Base-by-base conservation (phyloP, 2,888 invertebrate genomes). In the Drosophila picticornis region DNA sequence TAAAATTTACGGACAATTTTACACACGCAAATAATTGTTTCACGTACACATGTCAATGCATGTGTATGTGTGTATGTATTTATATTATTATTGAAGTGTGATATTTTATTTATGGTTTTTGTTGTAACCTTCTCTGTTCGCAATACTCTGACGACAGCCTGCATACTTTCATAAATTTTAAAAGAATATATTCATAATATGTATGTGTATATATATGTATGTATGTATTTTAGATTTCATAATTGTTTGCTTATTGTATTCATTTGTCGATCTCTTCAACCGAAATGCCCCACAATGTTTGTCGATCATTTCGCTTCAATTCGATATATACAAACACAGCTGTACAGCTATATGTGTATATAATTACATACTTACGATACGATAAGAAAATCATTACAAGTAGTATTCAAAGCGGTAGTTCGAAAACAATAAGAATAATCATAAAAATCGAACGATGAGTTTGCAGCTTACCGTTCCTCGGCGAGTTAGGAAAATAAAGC, bases 1-100 rank as follows among this genome's bases (percentile, higher is more conserved):
- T 91, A 89, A 91, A 91, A 91, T 79, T 85, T 92, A 91, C 92
- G 92, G 92, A 92, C 92, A 92, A 91, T 91, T 90, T 90, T 84
- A 86, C 85, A 90, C 81, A 91, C 81, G 53, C 74, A 73, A 80
- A 81, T 87, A 70, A 77, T 66, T 27, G 31, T 74, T 31, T 69
- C 68, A 67, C 75, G 67, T 36, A 64, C 65, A 68, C 65, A 72
- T 65, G 72, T 74, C 34, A 34, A 74, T 69, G 77, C 74, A 72
- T 75, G 74, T 77, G 72, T 78, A 66, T 83, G 59, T 64, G 65
- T 69, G 34, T 73, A 73, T 79, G 63, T 80, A 53, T 81, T 62
- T 65, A 57, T 89, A 79, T 79, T 80, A 80, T 84, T 90, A 85
- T 85, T 85, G 90, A 85, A 85, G 85, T 80, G 85, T 85, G 85